These are phyloP conservation scores for Epinephelus coioides DNA, from an alignment of 2,797 vertebrate species.

Conservation along the genomic window DNA sequence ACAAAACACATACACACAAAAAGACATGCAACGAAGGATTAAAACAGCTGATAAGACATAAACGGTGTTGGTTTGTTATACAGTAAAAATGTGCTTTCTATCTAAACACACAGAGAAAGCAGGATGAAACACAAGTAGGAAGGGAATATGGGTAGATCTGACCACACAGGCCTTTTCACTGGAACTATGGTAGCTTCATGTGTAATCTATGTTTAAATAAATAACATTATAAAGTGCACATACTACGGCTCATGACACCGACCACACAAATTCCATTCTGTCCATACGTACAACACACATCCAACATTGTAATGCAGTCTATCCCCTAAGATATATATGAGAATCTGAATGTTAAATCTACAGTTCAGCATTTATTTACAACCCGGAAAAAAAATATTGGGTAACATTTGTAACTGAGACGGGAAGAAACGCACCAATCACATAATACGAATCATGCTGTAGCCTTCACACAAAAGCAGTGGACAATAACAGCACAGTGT, in stretches of 20 bases:
- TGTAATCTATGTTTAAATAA: constrained; percentile 65
- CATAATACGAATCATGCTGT: constrained; percentile 3
- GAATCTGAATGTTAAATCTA: constrained; percentile 25
- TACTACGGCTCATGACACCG: constrained; percentile 65
- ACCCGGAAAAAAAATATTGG: background rate
- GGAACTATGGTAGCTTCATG: constrained; percentile 46
- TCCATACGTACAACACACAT: constrained; percentile 43
- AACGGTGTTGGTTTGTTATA: constrained; percentile 58
- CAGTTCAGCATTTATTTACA: constrained; percentile 58
- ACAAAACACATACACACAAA: constrained; percentile 27
- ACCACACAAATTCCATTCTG: constrained; percentile 41
- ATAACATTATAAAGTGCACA: constrained; percentile 83
- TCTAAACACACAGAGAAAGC: constrained; percentile 53
- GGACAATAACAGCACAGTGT: constrained; percentile 19
- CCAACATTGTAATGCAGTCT: background rate
- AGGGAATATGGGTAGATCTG: constrained; percentile 14
- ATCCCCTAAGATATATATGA: constrained; percentile 1
- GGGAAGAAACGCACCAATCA: constrained; percentile 11
- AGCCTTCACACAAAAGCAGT: constrained; percentile 30
- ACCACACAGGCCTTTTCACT: constrained; percentile 48
- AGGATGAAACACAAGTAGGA: constrained; percentile 43
- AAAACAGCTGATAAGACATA: constrained; percentile 78
- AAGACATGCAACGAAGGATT: constrained; percentile 58
- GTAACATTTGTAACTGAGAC: constrained; percentile 1
- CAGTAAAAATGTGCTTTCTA: constrained; percentile 64